phyloP scores from a whole-genome alignment of 2,888 invertebrate genomes.

The Drosophila barbarae region DNA sequence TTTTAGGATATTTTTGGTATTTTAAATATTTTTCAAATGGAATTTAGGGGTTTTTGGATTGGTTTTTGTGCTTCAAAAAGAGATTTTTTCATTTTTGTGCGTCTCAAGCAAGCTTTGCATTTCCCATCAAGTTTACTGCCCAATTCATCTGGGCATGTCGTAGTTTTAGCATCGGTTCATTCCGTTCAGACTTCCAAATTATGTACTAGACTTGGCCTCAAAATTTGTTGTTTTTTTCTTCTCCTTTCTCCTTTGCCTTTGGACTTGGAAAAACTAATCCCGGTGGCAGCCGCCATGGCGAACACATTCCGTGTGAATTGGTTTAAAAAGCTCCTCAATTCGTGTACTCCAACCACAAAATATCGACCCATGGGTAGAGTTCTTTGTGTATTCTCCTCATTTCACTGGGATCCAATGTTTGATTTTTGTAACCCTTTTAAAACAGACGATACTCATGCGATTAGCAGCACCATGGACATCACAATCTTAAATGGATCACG shows the following conservation, averaged over 20 bases:
- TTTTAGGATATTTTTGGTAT: no score
- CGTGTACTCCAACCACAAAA: not conserved
- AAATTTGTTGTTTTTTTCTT: conserved; percentile 8
- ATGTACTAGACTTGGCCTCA: conserved; percentile 9
- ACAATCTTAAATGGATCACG: no score
- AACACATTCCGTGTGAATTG: conserved; percentile 6
- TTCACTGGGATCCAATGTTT: not conserved
- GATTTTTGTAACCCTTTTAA: no score
- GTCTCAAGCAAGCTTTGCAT: not conserved
- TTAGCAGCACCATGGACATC: not conserved
- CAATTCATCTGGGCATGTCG: not conserved
- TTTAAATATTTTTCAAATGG: not conserved
- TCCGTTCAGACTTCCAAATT: not conserved
- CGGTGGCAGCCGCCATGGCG: conserved; percentile 15
- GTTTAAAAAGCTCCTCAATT: conserved; percentile 4
- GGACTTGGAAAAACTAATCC: not conserved
- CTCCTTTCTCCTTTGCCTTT: not conserved
- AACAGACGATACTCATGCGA: not conserved
- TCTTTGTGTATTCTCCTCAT: no score
- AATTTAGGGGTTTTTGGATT: not conserved
- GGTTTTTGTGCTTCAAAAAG: not conserved
- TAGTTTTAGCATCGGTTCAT: not conserved
- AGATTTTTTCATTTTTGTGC: no score
- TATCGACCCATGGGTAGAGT: not conserved
- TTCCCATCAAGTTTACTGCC: not conserved